A percentile compares a stretch with the other conserved stretches of the same genome.
phyloP scores from a whole-genome alignment of 92 coral and sea anemone genomes.

The Parazoanthus swiftii region DNA sequence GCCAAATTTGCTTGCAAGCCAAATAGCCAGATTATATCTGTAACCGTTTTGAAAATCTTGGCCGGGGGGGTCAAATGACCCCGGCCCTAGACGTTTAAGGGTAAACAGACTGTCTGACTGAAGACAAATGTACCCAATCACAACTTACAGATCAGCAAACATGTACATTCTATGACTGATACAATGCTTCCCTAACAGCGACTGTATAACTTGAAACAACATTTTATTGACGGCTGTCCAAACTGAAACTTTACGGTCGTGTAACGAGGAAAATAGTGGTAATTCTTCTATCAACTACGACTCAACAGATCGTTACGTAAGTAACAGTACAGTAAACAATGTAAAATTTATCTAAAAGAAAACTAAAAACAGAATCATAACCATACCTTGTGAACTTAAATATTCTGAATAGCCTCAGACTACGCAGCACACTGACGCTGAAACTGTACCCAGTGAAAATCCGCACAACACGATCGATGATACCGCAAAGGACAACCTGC shows the following conservation, averaged over 20 bases:
- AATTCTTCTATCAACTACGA: not conserved
- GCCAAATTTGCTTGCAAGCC: no score
- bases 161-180: not conserved
- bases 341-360: not conserved
- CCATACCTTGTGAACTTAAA: slow-evolving; percentile 95
- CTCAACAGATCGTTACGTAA: not conserved
- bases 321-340: not conserved
- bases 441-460: slow-evolving; percentile 64
- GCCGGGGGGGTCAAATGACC: no score
- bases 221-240: not conserved
- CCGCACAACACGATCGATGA: slow-evolving; percentile 76
- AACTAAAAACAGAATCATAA: not conserved
- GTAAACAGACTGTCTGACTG: not conserved
- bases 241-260: not conserved
- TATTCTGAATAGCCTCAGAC: slow-evolving; percentile 88
- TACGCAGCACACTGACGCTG: slow-evolving; percentile 96
- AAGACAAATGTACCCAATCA: not conserved
- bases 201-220: not conserved
- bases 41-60: no score
- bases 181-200: not conserved
- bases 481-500: slow-evolving; percentile 91
- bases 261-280: not conserved
- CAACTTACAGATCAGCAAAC: not conserved
- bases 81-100: no score
- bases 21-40: no score